These are phyloP conservation scores for Helostoma temminkii DNA, from an alignment of 2,797 vertebrate genomes.

Conservation along the genomic window DNA sequence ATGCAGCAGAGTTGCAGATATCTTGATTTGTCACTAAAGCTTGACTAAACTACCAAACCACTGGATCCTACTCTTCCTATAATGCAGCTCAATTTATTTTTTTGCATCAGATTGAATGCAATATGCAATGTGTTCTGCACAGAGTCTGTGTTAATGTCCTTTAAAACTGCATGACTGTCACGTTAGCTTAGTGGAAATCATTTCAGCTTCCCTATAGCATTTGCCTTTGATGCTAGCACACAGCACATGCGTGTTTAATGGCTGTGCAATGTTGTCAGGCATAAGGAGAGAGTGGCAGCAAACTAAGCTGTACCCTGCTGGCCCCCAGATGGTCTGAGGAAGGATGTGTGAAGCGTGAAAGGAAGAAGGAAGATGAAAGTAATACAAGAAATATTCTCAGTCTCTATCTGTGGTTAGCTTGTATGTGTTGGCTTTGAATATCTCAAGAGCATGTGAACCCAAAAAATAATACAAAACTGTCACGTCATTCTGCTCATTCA, in stretches of 20 bases:
- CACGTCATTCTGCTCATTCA: not conserved
- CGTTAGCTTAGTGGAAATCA: slow-evolving; percentile 11
- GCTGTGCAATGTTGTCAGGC: slow-evolving; percentile 36
- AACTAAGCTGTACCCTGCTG: slow-evolving; percentile 39
- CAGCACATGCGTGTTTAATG: slow-evolving; percentile 8
- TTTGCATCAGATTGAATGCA: not conserved
- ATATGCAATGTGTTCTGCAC: not conserved
- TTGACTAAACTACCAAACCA: not conserved
- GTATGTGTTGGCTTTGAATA: not conserved
- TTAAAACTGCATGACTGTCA: not conserved
- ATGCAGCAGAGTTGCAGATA: no score
- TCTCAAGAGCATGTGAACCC: slow-evolving; percentile 1
- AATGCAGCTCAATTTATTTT: not conserved
- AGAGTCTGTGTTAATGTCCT: not conserved
- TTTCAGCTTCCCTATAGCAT: not conserved
- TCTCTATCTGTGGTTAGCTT: slow-evolving; percentile 4
- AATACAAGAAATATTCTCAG: slow-evolving; percentile 1
- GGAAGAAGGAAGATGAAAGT: slow-evolving; percentile 34
- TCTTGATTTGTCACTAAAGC: no score
- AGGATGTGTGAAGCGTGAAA: slow-evolving; percentile 53
- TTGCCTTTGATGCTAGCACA: slow-evolving; percentile 1
- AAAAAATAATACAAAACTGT: not conserved
- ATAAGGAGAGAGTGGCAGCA: slow-evolving; percentile 46
- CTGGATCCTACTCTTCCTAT: not conserved
- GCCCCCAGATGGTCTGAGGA: slow-evolving; percentile 71